Evolutionary conservation across 2,888 invertebrate species (phyloP).

Genomic region (Tribolium freemani): DNA sequence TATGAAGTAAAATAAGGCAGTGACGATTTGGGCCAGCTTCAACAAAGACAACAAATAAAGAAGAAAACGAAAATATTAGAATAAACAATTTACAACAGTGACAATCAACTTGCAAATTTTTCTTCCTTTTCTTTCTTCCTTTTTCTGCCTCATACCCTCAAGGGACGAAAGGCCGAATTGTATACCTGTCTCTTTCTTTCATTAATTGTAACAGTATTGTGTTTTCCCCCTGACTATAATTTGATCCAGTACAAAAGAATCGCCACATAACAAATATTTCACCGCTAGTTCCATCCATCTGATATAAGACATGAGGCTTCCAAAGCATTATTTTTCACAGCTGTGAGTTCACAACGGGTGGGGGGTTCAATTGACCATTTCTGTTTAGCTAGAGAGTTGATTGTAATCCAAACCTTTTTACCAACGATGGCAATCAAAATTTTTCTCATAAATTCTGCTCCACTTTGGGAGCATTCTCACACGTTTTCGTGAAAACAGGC

Average conservation of each 20-base stretch:
- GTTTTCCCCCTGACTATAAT: background rate
- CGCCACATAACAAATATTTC: conserved; percentile 7
- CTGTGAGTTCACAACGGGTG: conserved; percentile 2
- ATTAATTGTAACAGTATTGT: background rate
- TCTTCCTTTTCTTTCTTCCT: too few relatives aligned
- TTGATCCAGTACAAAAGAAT: background rate
- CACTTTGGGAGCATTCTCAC: background rate
- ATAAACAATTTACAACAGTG: too few relatives aligned
- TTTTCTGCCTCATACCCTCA: background rate
- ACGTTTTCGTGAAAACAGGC: background rate
- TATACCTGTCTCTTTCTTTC: background rate
- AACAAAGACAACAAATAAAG: too few relatives aligned
- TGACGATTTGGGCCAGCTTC: too few relatives aligned
- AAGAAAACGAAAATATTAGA: too few relatives aligned
- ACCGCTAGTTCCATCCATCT: conserved; percentile 6
- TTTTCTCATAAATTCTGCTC: conserved; percentile 1
- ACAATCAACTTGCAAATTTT: too few relatives aligned
- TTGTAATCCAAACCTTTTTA: conserved; percentile 8
- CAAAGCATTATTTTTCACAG: conserved; percentile 5
- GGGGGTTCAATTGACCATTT: background rate
- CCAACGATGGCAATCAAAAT: conserved; percentile 1
- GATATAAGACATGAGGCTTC: conserved; percentile 11
- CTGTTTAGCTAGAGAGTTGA: background rate
- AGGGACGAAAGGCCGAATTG: background rate
- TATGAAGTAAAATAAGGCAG: too few relatives aligned